A percentile compares a stretch with the other conserved stretches of the same genome.
Conservation (phyloP, 2,113 vertebrate species). For the Morone chrysops region DNA sequence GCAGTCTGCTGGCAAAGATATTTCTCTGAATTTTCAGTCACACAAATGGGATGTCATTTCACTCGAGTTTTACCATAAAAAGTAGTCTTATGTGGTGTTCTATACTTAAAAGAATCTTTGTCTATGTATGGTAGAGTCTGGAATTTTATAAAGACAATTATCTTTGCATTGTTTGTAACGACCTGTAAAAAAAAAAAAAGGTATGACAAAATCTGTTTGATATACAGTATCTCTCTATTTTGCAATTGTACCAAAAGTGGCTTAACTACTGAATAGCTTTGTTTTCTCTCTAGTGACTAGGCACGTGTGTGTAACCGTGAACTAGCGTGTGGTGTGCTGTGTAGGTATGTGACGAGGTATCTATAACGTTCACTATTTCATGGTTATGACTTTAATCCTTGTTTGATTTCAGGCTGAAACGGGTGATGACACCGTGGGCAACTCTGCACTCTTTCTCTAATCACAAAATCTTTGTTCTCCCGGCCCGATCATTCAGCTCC, state of each 20-base stretch:
- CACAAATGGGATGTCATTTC: constrained; percentile 82
- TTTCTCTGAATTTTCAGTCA: constrained; percentile 76
- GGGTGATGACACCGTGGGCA: constrained; percentile 73
- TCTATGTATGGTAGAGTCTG: constrained; percentile 90
- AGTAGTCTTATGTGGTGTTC: constrained; percentile 86
- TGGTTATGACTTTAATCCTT: constrained; percentile 80
- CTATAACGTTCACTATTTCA: constrained; percentile 81
- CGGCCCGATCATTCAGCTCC: constrained; percentile 37
- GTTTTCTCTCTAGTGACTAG: constrained; percentile 86
- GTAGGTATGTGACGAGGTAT: constrained; percentile 84
- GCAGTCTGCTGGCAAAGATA: neutral
- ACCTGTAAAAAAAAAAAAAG: constrained; percentile 78
- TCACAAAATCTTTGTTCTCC: constrained; percentile 48
- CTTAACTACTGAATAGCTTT: constrained; percentile 94
- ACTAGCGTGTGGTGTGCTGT: constrained; percentile 84
- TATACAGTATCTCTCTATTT: constrained; percentile 90
- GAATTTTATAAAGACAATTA: constrained; percentile 96
- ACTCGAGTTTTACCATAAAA: constrained; percentile 88
- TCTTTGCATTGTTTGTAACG: constrained; percentile 96
- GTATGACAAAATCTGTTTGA: constrained; percentile 89
- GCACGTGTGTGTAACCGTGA: constrained; percentile 85
- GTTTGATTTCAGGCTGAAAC: constrained; percentile 70
- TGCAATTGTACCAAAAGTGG: constrained; percentile 99
- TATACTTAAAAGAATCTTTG: constrained; percentile 89
- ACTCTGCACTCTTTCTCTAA: constrained; percentile 64